Evolutionary conservation across 1,140 invertebrate species (phyloP), one percentile per base, ranked within the genome.

Genomic region (Drosophila albomicans): DNA sequence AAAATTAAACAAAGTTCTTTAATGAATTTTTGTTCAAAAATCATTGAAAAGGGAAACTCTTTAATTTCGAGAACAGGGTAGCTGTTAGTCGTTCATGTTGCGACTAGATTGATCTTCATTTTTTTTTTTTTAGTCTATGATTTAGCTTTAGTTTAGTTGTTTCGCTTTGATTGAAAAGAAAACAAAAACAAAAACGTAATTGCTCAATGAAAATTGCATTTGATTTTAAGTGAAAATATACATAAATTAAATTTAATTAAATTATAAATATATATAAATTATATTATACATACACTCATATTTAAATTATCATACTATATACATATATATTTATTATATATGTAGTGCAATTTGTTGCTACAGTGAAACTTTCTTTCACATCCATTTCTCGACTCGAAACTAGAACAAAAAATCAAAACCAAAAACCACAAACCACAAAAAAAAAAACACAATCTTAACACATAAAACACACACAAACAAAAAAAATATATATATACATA

Each of bases 341-440:
- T 76, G 79, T 85, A 85, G 81, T 85, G 81, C 82, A 86, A 87
- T 86, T 81, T 73, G 75, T 86, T 86, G 78, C 82, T 85, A 61
- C 54, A 52, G 67, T 61, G 41, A 45, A 69, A 58, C 56, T 65
- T 38, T 70, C 72, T 20, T 20, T 70, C 72, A 63, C 58, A 67
- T 25, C 45, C 65, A 38, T 63, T 57, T 70, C 20, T 20, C 30
- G 41, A 41, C 49, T 63, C 63, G 45, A 66, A 46, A 62, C 41
- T 54, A 70, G 48, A 67, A 73, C 35, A 61, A 73, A 72, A 74
- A 68, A 45, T 45, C 59, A 61, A 69, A 59, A 70, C 56, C 48
- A 65, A 56, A 85, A 72, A 64, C 57, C 56, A 46, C 7, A 49
- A 59, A 16, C 48, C 56, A 41, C 10, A 35, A 20, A 20, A 20